Evolutionary conservation across 2,888 invertebrate species (phyloP).

Genomic region (Nebria salina): DNA sequence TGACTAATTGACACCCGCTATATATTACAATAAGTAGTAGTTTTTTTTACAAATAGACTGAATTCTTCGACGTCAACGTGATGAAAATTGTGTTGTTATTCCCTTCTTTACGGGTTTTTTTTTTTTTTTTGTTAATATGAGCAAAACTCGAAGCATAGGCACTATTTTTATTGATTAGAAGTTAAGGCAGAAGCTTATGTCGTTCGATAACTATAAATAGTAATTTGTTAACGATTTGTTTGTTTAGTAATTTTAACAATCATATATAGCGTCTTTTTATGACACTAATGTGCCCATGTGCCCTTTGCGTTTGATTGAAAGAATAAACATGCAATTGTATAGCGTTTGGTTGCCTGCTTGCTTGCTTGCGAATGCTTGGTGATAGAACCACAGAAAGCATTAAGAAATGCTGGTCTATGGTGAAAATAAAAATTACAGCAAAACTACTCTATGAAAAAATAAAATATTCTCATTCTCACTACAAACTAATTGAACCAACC

Average conservation of each 20-base stretch:
- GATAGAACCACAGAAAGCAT: neutral
- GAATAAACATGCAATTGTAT: neutral
- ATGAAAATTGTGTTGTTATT: neutral
- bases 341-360: constrained; percentile 16
- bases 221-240: constrained; percentile 7
- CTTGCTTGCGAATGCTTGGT: constrained; percentile 24
- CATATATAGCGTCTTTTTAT: neutral
- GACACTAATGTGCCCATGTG: neutral
- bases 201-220: constrained; percentile 29
- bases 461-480: constrained; percentile 35
- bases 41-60: neutral
- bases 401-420: constrained; percentile 10
- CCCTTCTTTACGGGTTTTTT: neutral
- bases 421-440: constrained; percentile 38
- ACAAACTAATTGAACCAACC: constrained; percentile 33
- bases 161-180: constrained; percentile 47
- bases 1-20: constrained; percentile 35
- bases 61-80: neutral
- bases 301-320: neutral
- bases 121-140: constrained; percentile 17
- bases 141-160: constrained; percentile 47
- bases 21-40: neutral
- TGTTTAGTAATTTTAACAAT: neutral
- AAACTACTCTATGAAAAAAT: constrained; percentile 33
- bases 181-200: constrained; percentile 43